A percentile compares a stretch with the other conserved stretches of the same genome.
phyloP scores from a whole-genome alignment of 2,797 vertebrate genomes.

The Macropus fuliginosus region DNA sequence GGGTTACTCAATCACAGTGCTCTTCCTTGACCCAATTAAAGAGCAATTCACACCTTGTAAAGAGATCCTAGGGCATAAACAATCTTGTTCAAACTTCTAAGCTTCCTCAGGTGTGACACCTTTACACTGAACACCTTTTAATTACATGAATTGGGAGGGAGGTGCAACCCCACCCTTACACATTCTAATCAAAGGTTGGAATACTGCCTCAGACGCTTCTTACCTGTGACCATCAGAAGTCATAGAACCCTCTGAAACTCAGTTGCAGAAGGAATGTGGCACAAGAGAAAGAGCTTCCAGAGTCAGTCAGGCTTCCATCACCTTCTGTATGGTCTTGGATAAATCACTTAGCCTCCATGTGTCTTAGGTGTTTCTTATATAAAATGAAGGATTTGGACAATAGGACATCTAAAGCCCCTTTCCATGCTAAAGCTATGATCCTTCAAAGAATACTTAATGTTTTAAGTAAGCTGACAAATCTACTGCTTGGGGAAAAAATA shows the following conservation, averaged over 20 bases:
- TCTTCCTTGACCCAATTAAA: background rate
- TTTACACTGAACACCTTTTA: background rate
- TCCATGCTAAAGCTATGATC: background rate
- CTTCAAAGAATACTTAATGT: conserved; percentile 50
- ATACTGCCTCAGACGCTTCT: background rate
- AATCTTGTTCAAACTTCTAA: background rate
- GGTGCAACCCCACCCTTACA: background rate
- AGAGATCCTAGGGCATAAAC: background rate
- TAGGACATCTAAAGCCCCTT: background rate
- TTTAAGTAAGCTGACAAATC: conserved; percentile 38
- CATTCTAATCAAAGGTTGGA: background rate
- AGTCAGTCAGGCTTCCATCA: background rate
- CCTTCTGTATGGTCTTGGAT: background rate
- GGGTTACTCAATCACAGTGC: background rate
- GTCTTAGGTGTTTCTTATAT: background rate
- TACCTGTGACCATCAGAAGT: background rate
- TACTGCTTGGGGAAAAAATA: background rate
- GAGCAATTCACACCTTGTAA: background rate
- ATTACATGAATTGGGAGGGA: background rate
- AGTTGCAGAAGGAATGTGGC: background rate
- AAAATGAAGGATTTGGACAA: background rate
- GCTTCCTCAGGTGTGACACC: background rate
- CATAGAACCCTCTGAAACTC: background rate
- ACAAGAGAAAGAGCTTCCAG: background rate
- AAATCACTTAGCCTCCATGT: background rate